phyloP scores from a whole-genome alignment of 2,113 vertebrate species.

The Copsychus sechellarum region DNA sequence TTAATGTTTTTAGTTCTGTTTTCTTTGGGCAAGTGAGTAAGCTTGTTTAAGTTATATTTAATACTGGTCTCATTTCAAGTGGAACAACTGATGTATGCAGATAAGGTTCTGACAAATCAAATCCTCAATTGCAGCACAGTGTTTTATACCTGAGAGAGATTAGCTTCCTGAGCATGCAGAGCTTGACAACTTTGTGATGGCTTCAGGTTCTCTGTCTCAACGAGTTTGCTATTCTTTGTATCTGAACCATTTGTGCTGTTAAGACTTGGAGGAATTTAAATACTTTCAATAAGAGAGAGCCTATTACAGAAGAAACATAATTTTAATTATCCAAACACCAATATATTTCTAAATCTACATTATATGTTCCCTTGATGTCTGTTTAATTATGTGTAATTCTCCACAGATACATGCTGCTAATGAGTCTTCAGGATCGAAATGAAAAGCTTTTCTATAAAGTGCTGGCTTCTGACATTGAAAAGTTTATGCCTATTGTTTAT shows the following conservation, averaged over 20 bases:
- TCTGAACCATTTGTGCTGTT: background rate
- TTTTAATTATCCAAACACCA: background rate
- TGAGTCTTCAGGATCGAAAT: slow-evolving; percentile 93
- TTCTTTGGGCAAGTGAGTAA: background rate
- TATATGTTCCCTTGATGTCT: background rate
- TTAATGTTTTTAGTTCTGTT: background rate
- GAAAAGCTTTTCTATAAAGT: slow-evolving; percentile 97
- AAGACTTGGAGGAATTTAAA: background rate
- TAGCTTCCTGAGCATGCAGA: background rate
- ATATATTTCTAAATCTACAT: background rate
- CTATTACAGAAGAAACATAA: background rate
- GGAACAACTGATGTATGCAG: background rate
- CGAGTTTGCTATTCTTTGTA: background rate
- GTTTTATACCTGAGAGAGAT: background rate
- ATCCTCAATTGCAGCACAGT: background rate
- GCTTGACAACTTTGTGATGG: background rate
- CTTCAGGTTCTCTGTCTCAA: background rate
- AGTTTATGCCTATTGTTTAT: slow-evolving; percentile 97
- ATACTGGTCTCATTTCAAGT: background rate
- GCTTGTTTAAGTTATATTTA: background rate
- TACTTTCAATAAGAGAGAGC: background rate
- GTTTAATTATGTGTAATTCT: slow-evolving; percentile 57
- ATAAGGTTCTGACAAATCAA: background rate
- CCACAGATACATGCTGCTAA: slow-evolving; percentile 91
- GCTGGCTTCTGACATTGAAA: slow-evolving; percentile 87